Base-by-base conservation (phyloP, 1,140 invertebrate species). In the Sycophila sp. region DNA sequence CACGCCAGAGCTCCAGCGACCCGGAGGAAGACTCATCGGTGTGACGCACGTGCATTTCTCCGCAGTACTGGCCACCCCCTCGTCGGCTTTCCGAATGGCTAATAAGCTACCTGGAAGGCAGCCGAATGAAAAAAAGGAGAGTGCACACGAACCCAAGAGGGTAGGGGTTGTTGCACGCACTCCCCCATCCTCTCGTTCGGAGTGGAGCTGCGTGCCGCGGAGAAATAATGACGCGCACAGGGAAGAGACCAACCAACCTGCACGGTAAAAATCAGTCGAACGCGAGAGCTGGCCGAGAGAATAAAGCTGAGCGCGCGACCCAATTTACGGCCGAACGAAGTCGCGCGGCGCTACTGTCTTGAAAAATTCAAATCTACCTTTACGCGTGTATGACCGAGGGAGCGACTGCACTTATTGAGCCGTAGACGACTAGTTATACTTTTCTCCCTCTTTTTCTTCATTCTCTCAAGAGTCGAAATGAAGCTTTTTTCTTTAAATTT, bases 301-400 rank as follows among this genome's bases (percentile, higher is more conserved):
- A n/a, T n/a, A n/a, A n/a, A 58, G 11, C 19, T 7, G 34, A 49
- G 24, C 26, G 13, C 28, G n/a, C 15, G 68, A 70, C 60, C 59
- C 32, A 58, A 70, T 70, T 70, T 64, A 55, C 49, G 11, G 15
- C 0, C 49, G 30, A 67, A 36, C 17, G 15, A n/a, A 38, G 22
- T 11, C 36, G 11, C 34, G 32, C 42, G 32, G 17, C 38, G 17
- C 53, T 69, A 53, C 13, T 69, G 49, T 26, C 40, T 70, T 70
- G 49, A 70, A 56, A 64, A 64, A 64, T 70, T 63, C 22, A 64
- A 40, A 58, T 70, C 38, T 64, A 1, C 28, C 51, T 42, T 47
- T 70, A 30, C 22, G 17, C n/a, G n/a, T n/a, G n/a, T n/a, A n/a
- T n/a, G n/a, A n/a, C n/a, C n/a, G n/a, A n/a, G n/a, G n/a, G n/a